phyloP scores from a whole-genome alignment of 2,888 invertebrate species.

The Tromatobia lineatoria region DNA sequence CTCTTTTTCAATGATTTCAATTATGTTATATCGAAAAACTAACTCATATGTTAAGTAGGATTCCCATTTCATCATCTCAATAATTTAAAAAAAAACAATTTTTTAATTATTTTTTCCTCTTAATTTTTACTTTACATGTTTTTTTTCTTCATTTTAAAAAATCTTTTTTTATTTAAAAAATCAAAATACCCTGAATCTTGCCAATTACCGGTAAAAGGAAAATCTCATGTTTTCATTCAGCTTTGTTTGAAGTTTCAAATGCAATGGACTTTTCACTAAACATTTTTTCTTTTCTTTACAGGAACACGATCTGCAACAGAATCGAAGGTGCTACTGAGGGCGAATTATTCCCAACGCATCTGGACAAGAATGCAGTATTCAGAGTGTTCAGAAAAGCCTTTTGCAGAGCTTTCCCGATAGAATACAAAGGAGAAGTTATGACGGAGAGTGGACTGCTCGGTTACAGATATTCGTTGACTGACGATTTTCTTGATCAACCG shows the following conservation, averaged over 20 bases:
- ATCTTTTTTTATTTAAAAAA: no score
- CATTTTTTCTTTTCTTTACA: slow-evolving; percentile 70
- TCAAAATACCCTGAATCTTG: no score
- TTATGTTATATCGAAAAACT: neutral
- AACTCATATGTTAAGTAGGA: no score
- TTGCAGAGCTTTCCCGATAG: slow-evolving; percentile 90
- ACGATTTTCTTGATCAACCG: slow-evolving; percentile 87
- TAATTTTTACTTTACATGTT: no score
- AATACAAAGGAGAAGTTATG: slow-evolving; percentile 82
- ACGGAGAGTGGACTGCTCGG: slow-evolving; percentile 87
- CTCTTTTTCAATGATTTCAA: neutral
- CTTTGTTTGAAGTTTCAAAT: neutral
- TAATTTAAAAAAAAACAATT: no score
- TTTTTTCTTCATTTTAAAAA: no score
- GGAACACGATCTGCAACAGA: slow-evolving; percentile 89
- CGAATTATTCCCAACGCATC: slow-evolving; percentile 89
- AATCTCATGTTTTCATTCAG: no score
- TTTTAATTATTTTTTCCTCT: no score
- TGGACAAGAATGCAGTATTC: slow-evolving; percentile 87
- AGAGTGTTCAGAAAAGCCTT: slow-evolving; percentile 91
- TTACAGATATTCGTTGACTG: slow-evolving; percentile 88
- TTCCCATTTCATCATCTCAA: no score
- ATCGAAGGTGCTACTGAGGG: slow-evolving; percentile 91
- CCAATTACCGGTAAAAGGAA: no score
- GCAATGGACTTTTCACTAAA: neutral